A percentile compares a stretch with the other conserved stretches of the same genome.
Evolutionary conservation across 1,140 invertebrate species (phyloP).

Genomic region (Drosophila lacertosa): DNA sequence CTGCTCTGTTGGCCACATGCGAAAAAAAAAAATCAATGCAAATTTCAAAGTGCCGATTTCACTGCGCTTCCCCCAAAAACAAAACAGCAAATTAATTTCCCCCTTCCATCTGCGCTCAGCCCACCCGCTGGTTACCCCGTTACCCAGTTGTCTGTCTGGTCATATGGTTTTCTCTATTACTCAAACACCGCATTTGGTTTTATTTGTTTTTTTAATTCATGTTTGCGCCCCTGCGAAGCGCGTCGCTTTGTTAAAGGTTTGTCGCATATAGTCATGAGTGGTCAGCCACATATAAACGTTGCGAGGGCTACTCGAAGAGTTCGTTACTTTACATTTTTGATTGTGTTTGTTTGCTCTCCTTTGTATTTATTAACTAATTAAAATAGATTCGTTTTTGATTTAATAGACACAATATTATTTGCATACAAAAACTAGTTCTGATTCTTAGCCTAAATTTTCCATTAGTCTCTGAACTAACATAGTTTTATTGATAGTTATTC

Average conservation of each 20-base stretch:
- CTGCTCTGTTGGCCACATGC: conserved; percentile 10
- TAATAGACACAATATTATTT: too few species aligned
- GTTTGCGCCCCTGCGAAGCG: not conserved
- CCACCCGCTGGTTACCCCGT: too few species aligned
- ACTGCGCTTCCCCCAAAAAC: conserved; percentile 23
- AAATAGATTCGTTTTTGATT: too few species aligned
- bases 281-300: conserved; percentile 16
- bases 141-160: not conserved
- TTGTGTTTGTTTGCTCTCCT: too few species aligned
- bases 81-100: conserved; percentile 2
- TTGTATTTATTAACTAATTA: too few species aligned
- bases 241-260: conserved; percentile 22
- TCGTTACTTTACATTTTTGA: too few species aligned
- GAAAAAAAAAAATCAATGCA: conserved; percentile 46
- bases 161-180: conserved; percentile 42
- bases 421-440: too few species aligned
- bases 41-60: conserved; percentile 48
- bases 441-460: too few species aligned
- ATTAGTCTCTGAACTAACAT: not conserved
- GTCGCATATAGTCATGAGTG: conserved; percentile 23
- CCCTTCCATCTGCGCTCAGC: not conserved
- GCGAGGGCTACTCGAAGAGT: conserved; percentile 8
- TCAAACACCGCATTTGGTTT: conserved; percentile 25
- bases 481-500: not conserved
- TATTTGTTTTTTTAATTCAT: conserved; percentile 57